A percentile compares a stretch with the other conserved stretches of the same genome.
These are phyloP conservation scores for Otolemur crassicaudatus DNA, from an alignment of 2,797 vertebrate genomes.

Conservation along the genomic window DNA sequence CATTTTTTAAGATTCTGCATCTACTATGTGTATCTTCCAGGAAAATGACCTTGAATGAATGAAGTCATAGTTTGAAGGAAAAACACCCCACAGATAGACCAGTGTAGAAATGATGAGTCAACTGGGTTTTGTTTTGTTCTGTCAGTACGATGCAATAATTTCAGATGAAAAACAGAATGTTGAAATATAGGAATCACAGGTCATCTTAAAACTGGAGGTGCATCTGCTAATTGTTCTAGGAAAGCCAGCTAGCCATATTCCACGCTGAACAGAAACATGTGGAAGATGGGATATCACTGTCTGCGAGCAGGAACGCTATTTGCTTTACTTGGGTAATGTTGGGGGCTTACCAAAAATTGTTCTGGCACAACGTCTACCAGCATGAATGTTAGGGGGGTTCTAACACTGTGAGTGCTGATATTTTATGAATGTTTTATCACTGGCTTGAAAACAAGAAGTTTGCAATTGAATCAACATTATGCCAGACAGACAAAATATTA, in stretches of 20 bases:
- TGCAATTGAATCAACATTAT: constrained; percentile 82
- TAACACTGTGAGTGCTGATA: constrained; percentile 82
- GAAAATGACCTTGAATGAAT: constrained; percentile 88
- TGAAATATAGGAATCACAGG: constrained; percentile 75
- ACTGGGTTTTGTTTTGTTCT: constrained; percentile 73
- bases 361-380: constrained; percentile 67
- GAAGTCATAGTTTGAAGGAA: constrained; percentile 78
- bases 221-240: constrained; percentile 68
- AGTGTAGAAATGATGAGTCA: constrained; percentile 72
- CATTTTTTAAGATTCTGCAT: constrained; percentile 86
- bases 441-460: constrained; percentile 84
- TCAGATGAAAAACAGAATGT: constrained; percentile 79
- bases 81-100: constrained; percentile 66
- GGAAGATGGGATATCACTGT: constrained; percentile 47
- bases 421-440: constrained; percentile 82
- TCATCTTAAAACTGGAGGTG: constrained; percentile 63
- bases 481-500: constrained; percentile 82
- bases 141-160: constrained; percentile 68
- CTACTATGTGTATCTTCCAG: constrained; percentile 85
- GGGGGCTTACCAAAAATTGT: constrained; percentile 78
- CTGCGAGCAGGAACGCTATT: constrained; percentile 53
- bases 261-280: constrained; percentile 61
- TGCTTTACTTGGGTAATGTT: constrained; percentile 77
- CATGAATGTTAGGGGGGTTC: constrained; percentile 79
- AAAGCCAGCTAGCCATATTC: constrained; percentile 70